Base-by-base conservation (phyloP, 2,888 invertebrate genomes). In the Corythucha ciliata region DNA sequence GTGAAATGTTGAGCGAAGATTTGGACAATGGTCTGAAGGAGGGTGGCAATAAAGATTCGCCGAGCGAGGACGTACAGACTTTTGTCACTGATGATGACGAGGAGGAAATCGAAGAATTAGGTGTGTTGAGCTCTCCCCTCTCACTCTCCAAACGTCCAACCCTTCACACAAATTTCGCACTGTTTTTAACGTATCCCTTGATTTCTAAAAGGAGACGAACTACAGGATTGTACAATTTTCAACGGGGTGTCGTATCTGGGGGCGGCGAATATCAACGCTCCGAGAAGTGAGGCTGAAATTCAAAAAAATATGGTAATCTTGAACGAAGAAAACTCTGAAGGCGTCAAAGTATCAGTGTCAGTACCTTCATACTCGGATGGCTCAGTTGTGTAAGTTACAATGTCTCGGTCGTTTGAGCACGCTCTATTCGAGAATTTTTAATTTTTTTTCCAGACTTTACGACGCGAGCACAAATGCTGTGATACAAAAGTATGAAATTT, bases 341-440 rank as follows among this genome's bases (percentile, higher is more conserved):
- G 88, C 5, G 86, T 96, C 48, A 88, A 89, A 63, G 86, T 94
- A 4, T 84, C 88, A 0, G 81, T 97, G 57, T 88, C 91, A 22
- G 85, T 98, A 60, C 96, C 97, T 4, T 84, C 84, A 58, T 87
- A 84, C 64, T 88, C 91, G 0, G 90, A 92, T 67, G 96, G 94
- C 50, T 78, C 84, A 54, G 93, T 97, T 37, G 84, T 91, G 92
- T 94, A 69, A 79, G 87, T 74, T 34, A 6, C 8, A 2, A n/a
- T 33, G 33, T 14, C 21, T 3, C 14, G 36, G 7, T 36, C 16
- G 16, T 36, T 36, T 36, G 29, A 22, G 8, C 4, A 14, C 25
- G 2, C 10, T 12, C 27, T 4, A 18, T 48, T 21, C 18, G 12
- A 27, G 54, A 58, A 24, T 39, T 53, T 62, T 14, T 44, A 7